phyloP scores from a whole-genome alignment of 2,888 invertebrate species.

The Papilio elwesi region DNA sequence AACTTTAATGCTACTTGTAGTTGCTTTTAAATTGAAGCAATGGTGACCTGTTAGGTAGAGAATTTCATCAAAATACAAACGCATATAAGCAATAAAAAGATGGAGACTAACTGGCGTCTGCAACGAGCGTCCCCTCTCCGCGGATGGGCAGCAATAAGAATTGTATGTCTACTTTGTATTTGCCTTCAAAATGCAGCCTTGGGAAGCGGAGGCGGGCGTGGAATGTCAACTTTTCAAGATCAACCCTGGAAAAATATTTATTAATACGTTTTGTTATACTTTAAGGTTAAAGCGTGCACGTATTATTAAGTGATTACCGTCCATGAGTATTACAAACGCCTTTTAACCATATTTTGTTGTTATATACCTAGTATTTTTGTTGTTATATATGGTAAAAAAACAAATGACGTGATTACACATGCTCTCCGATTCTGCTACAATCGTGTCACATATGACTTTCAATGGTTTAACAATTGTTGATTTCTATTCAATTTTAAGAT shows the following conservation, averaged over 20 bases:
- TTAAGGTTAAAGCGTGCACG: neutral
- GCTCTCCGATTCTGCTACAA: no score
- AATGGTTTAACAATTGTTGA: no score
- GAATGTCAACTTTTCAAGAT: conserved; percentile 77
- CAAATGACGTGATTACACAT: no score
- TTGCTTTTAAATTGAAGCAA: neutral
- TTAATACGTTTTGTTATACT: conserved; percentile 1
- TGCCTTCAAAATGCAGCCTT: conserved; percentile 81
- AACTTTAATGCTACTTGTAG: neutral
- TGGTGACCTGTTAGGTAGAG: neutral
- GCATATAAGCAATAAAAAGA: no score
- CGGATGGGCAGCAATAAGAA: conserved; percentile 83
- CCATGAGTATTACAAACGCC: no score
- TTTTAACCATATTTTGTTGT: no score
- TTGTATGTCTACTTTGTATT: conserved; percentile 83
- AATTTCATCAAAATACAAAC: neutral
- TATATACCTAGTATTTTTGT: no score
- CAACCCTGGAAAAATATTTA: conserved; percentile 69
- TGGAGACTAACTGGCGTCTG: conserved; percentile 79
- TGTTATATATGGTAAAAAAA: no score
- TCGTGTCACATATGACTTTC: no score
- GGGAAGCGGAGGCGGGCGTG: conserved; percentile 80
- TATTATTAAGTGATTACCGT: neutral
- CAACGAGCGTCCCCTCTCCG: conserved; percentile 84
- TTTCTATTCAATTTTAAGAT: no score